Percentiles rank a stretch among this genome's conserved stretches.
These are phyloP conservation scores for Cossypha caffra DNA, from an alignment of 2,797 vertebrate genomes.

Conservation along the genomic window DNA sequence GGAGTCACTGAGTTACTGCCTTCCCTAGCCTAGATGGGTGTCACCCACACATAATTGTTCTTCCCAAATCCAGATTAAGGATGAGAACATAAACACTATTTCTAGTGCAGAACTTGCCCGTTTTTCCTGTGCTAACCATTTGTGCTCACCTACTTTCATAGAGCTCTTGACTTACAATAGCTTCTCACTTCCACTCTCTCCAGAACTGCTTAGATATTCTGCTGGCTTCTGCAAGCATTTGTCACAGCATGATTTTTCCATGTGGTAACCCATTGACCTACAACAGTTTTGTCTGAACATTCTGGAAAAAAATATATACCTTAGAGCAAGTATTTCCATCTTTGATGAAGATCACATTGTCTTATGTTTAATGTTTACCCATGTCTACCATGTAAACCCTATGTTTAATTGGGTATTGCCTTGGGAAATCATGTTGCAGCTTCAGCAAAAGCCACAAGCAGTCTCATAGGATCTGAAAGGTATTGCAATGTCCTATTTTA, in stretches of 20 bases:
- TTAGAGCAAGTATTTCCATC: neutral
- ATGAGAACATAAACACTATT: neutral
- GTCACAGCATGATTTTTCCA: neutral
- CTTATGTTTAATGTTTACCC: neutral
- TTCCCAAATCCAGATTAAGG: neutral
- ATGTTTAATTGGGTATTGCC: neutral
- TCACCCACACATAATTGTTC: accelerated
- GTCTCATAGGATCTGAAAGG: neutral
- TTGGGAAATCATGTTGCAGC: neutral
- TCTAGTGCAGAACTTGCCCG: accelerated
- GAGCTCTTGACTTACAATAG: neutral
- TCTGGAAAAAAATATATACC: neutral
- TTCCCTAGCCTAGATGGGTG: neutral
- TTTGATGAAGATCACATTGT: neutral
- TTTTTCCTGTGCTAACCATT: neutral
- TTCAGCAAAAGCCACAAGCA: neutral
- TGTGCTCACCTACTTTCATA: accelerated
- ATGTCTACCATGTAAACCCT: neutral
- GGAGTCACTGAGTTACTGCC: neutral
- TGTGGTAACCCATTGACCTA: neutral
- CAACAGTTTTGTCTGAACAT: neutral
- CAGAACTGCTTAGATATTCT: neutral
- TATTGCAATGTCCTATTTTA: neutral
- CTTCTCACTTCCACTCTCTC: neutral
- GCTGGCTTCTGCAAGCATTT: neutral